phyloP scores from a whole-genome alignment of 2,888 invertebrate species.

The Iphiclides podalirius region DNA sequence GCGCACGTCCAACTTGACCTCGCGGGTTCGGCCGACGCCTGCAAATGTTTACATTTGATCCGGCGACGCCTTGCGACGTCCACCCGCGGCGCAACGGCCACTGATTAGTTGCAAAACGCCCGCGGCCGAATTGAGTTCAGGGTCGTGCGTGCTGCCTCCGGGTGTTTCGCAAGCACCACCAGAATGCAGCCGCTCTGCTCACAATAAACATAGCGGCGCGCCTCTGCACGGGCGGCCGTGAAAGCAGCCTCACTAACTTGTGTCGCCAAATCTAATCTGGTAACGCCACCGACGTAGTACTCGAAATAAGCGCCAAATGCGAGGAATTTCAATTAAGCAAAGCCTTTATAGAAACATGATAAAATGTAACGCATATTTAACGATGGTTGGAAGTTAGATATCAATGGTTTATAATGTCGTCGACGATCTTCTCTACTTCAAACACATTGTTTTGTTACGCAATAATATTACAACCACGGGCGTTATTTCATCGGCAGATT shows the following conservation, averaged over 20 bases:
- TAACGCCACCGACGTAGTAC: not conserved
- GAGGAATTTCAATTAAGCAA: conserved; percentile 12
- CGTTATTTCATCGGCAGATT: not conserved
- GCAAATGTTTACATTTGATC: conserved; percentile 79
- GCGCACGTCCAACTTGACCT: conserved; percentile 69
- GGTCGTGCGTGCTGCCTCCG: conserved; percentile 73
- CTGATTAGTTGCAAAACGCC: conserved; percentile 77
- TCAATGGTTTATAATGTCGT: too few species aligned
- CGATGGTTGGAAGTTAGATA: too few species aligned
- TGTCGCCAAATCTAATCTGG: conserved; percentile 10
- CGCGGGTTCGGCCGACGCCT: conserved; percentile 65
- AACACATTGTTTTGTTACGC: not conserved
- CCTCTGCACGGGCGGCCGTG: conserved; percentile 15
- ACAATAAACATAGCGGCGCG: conserved; percentile 24
- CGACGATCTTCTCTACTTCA: not conserved
- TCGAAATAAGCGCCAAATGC: not conserved
- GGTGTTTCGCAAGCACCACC: conserved; percentile 65
- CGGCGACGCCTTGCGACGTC: conserved; percentile 54
- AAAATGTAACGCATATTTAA: not conserved
- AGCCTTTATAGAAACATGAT: not conserved
- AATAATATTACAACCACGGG: not conserved
- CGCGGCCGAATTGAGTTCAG: conserved; percentile 75
- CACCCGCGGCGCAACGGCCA: conserved; percentile 49
- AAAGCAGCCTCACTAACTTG: conserved; percentile 4
- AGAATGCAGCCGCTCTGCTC: conserved; percentile 31